Conservation (phyloP, 2,888 invertebrate species). For the Neuroscelio doddi region DNA sequence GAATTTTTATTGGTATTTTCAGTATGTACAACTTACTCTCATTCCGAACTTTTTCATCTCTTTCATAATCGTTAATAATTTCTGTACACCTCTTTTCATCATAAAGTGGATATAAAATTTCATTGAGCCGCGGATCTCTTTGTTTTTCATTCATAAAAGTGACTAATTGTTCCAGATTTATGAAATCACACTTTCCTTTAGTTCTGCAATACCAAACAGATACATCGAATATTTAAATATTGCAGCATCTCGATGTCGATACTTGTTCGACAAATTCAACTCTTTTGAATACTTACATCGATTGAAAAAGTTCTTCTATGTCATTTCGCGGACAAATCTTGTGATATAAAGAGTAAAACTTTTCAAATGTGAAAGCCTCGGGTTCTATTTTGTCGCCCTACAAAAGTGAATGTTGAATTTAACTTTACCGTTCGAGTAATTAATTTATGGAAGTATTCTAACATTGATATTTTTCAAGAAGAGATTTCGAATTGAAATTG, state of each 20-base stretch:
- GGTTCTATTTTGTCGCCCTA: conserved; percentile 80
- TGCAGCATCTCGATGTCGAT: neutral
- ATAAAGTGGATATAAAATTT: conserved; percentile 80
- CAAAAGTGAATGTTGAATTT: conserved; percentile 29
- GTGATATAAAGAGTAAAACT: conserved; percentile 79
- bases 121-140: conserved; percentile 79
- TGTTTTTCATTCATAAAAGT: conserved; percentile 79
- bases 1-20: neutral
- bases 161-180: conserved; percentile 74
- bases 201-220: conserved; percentile 66
- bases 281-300: conserved; percentile 73
- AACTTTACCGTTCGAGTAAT: neutral
- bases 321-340: conserved; percentile 81
- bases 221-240: conserved; percentile 5
- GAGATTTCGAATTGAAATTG: too few relatives aligned
- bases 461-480: too few relatives aligned
- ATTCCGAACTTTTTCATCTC: conserved; percentile 71
- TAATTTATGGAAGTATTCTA: neutral
- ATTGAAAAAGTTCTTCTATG: conserved; percentile 81
- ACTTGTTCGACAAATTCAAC: neutral
- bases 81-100: conserved; percentile 76
- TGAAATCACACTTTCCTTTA: conserved; percentile 72
- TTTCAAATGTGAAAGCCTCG: conserved; percentile 79
- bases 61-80: conserved; percentile 77
- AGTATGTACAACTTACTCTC: conserved; percentile 71